A percentile compares a stretch with the other conserved stretches of the same genome.
Conservation (phyloP, 1,140 invertebrate species). For the Drosophila nigromelanica region DNA sequence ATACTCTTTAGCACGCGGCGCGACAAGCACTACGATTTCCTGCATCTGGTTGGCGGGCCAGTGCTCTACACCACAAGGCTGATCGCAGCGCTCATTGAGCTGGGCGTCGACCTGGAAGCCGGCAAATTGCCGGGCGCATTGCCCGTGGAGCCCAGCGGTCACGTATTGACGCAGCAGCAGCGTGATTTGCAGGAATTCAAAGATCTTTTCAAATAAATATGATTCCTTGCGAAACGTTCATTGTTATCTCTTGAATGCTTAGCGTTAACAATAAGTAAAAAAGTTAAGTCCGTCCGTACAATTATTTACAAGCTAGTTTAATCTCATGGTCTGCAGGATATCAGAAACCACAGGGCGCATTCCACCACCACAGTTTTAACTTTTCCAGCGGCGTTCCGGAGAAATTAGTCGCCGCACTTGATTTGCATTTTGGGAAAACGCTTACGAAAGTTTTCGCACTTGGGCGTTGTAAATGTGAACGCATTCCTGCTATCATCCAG, state of each 20-base stretch:
- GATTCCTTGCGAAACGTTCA: slow-evolving; percentile 23
- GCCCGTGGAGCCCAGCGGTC: not conserved
- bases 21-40: slow-evolving; percentile 84
- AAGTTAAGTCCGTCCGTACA: slow-evolving; percentile 65
- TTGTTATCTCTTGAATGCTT: slow-evolving; percentile 48
- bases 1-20: slow-evolving; percentile 86
- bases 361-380: not conserved
- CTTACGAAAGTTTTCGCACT: slow-evolving; percentile 73
- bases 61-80: slow-evolving; percentile 86
- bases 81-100: slow-evolving; percentile 87
- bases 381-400: not conserved
- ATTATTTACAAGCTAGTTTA: slow-evolving; percentile 75
- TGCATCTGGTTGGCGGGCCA: slow-evolving; percentile 86
- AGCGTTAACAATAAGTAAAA: slow-evolving; percentile 67
- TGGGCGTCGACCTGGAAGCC: slow-evolving; percentile 70
- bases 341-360: not conserved
- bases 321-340: slow-evolving; percentile 57
- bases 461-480: slow-evolving; percentile 74
- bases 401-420: slow-evolving; percentile 57
- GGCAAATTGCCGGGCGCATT: slow-evolving; percentile 33
- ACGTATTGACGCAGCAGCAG: slow-evolving; percentile 10
- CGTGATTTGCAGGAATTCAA: slow-evolving; percentile 66
- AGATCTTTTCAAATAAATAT: slow-evolving; percentile 74
- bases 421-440: slow-evolving; percentile 77
- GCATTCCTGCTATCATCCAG: slow-evolving; percentile 55